These are phyloP conservation scores for Cavia porcellus DNA, from an alignment of 2,113 vertebrate species.

Conservation along the genomic window DNA sequence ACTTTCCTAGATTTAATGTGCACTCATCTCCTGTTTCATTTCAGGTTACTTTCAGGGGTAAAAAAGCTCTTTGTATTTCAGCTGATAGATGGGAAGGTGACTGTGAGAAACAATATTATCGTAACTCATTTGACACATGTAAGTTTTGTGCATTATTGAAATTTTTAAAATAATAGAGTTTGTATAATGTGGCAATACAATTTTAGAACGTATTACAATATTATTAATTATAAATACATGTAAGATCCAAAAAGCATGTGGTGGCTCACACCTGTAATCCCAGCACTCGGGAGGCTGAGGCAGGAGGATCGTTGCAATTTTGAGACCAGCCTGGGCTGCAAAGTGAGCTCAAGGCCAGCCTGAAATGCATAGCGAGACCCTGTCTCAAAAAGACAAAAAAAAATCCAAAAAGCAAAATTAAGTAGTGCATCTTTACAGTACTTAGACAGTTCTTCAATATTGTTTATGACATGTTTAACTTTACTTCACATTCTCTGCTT, in stretches of 20 bases:
- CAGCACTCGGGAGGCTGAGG: too few species aligned
- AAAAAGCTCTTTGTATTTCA: slow-evolving; percentile 99
- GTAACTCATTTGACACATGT: slow-evolving; percentile 98
- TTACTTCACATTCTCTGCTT: background rate
- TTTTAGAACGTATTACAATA: slow-evolving; percentile 8
- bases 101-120: slow-evolving; percentile 94
- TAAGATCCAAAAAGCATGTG: background rate
- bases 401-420: slow-evolving; percentile 35
- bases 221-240: background rate
- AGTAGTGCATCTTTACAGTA: background rate
- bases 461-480: slow-evolving; percentile 31
- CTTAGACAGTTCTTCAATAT: slow-evolving; percentile 38
- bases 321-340: too few species aligned
- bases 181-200: background rate
- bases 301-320: too few species aligned
- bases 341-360: too few species aligned
- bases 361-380: too few species aligned
- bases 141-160: slow-evolving; percentile 82
- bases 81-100: slow-evolving; percentile 95
- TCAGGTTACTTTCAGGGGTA: slow-evolving; percentile 97
- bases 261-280: too few species aligned
- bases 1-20: slow-evolving; percentile 43
- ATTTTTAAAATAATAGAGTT: slow-evolving; percentile 16
- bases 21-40: slow-evolving; percentile 77
- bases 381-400: background rate